Evolutionary conservation across 2,113 vertebrate species (phyloP).

Genomic region (Colaptes auratus): DNA sequence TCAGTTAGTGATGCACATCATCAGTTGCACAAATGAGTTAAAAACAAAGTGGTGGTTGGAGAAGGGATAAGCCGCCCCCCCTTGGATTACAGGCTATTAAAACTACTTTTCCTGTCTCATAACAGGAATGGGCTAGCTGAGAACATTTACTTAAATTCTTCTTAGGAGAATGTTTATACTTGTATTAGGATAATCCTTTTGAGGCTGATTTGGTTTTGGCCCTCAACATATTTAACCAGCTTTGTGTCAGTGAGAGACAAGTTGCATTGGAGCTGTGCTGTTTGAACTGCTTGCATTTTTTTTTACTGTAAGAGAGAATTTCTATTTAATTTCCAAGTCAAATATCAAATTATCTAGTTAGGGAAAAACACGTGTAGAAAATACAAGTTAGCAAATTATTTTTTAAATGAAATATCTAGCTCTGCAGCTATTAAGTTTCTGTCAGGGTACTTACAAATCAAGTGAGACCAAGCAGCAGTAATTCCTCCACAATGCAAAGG

Average conservation of each 20-base stretch:
- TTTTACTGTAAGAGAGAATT: neutral
- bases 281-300: neutral
- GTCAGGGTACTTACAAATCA: neutral
- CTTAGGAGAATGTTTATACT: slow-evolving; percentile 1
- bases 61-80: neutral
- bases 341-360: neutral
- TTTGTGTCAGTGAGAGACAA: neutral
- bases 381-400: neutral
- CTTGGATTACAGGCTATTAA: neutral
- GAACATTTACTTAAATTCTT: slow-evolving; percentile 18
- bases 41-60: slow-evolving; percentile 10
- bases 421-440: neutral
- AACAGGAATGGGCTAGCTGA: slow-evolving; percentile 1
- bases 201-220: neutral
- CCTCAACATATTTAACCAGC: neutral
- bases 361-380: neutral
- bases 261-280: neutral
- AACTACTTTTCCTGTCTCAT: neutral
- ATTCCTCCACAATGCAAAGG: slow-evolving; percentile 3
- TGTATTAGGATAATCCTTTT: slow-evolving; percentile 17
- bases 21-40: neutral
- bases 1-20: neutral
- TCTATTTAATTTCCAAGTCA: slow-evolving; percentile 1
- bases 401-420: neutral
- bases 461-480: slow-evolving; percentile 1